Evolutionary conservation across 2,888 invertebrate species (phyloP), one percentile per base, ranked within the genome.

Genomic region (Smittia sp.): DNA sequence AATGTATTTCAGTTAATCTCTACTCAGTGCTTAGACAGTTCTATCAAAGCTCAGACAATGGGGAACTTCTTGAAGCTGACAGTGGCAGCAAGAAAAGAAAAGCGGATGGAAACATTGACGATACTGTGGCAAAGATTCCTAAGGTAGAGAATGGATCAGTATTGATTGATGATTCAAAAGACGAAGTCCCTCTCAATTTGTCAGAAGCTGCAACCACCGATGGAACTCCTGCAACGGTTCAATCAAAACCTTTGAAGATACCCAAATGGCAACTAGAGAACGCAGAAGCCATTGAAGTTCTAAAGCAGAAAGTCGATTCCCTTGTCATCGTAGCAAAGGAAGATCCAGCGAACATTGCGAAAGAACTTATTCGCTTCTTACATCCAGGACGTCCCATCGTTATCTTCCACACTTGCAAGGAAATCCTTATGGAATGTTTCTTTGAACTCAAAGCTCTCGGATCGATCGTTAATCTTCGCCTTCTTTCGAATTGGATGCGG

Each of bases 401-500:
- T 0, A 87, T 98, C 32, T 97, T 90, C 81, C 91, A 90, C 78
- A 85, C 86, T 76, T 88, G 90, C 77, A 87, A 90, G 75, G 95
- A 96, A 85, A 91, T 95, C 0, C 83, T 98, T 46, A 88, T 93
- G 79, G 92, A 94, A 76, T 86, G 94, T 74, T 97, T 92, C 80
- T 84, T 89, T 73, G 87, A 89, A 77, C 82, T 98, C 73, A 94
- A 93, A 80, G 85, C 88, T 74, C 84, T 87, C 70, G 85, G 85
- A 74, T 88, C 89, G 79, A 88, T 92, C 18, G 87, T 93, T 9
- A 90, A 90, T 78, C 82, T 98, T 52, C 89, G 88, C 79, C 82
- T 99, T 9, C 88, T 90, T 52, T 92, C 92, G 77, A 94, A 92
- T 78, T 98, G 96, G 89, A 84, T 94, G 81, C 86, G 97, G 76